These are phyloP conservation scores for Pachyuromys duprasi DNA, from an alignment of 2,797 vertebrate genomes.

Conservation along the genomic window DNA sequence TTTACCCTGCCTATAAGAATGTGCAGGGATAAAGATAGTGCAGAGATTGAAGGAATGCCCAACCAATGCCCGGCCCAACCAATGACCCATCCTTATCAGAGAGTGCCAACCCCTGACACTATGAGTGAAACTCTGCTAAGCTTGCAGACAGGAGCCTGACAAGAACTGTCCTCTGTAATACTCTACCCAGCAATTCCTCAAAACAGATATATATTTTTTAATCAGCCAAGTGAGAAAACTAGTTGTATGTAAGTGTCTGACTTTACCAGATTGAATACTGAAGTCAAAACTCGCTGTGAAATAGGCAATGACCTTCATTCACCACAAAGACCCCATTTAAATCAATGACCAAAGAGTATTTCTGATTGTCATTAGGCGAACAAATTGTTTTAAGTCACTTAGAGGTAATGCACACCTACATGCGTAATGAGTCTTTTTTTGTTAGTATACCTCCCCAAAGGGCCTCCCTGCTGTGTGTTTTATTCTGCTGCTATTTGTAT, in stretches of 20 bases:
- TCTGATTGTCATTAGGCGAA: slow-evolving; percentile 38
- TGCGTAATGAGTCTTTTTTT: slow-evolving; percentile 42
- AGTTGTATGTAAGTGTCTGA: background rate
- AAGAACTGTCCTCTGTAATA: too few relatives aligned
- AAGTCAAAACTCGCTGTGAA: background rate
- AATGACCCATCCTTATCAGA: too few relatives aligned
- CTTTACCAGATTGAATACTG: background rate
- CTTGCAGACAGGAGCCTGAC: too few relatives aligned
- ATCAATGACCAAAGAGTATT: slow-evolving; percentile 19
- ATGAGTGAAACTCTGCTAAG: too few relatives aligned
- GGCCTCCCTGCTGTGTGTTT: slow-evolving; percentile 69
- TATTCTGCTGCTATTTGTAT: slow-evolving; percentile 52
- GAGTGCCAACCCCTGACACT: too few relatives aligned
- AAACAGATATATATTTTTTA: background rate
- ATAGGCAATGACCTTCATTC: slow-evolving; percentile 55
- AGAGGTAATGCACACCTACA: slow-evolving; percentile 40
- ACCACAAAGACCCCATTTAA: background rate
- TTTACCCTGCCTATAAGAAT: too few relatives aligned
- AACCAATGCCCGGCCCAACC: too few relatives aligned
- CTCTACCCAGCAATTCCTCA: too few relatives aligned
- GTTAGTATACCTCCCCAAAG: slow-evolving; percentile 41
- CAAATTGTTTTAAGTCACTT: slow-evolving; percentile 66
- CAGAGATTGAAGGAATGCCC: too few relatives aligned
- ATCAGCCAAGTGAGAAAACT: background rate
- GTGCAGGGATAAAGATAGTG: too few relatives aligned